Conservation (phyloP, 2,113 vertebrate genomes). For the Procapra przewalskii region DNA sequence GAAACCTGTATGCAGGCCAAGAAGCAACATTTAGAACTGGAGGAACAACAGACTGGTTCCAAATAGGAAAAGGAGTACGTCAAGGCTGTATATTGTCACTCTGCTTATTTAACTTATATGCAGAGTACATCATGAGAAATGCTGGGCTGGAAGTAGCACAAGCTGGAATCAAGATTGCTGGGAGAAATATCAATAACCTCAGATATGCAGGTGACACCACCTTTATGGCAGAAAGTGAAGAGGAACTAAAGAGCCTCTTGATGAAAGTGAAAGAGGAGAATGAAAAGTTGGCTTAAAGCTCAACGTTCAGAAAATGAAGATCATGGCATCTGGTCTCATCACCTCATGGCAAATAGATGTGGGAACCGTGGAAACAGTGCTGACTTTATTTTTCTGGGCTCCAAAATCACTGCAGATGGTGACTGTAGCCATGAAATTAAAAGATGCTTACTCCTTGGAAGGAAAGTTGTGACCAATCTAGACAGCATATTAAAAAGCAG, state of each 20-base stretch:
- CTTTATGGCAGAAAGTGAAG: not conserved
- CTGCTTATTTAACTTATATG: not conserved
- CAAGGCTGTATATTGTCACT: not conserved
- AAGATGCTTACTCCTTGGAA: not conserved
- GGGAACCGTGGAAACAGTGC: not conserved
- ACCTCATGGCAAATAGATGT: not conserved
- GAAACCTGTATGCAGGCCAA: not conserved
- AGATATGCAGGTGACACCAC: not conserved
- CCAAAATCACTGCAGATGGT: not conserved
- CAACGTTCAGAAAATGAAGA: not conserved
- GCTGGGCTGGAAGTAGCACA: not conserved
- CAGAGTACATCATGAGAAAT: not conserved
- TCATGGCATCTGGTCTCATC: not conserved
- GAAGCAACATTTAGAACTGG: not conserved
- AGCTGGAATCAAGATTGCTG: not conserved
- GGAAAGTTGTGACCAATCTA: not conserved
- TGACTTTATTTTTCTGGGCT: not conserved
- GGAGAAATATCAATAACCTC: not conserved
- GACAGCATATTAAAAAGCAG: not conserved
- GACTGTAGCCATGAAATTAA: not conserved
- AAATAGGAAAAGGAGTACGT: not conserved
- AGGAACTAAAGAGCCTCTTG: not conserved
- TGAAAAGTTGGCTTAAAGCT: not conserved
- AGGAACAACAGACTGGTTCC: not conserved
- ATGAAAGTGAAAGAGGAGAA: not conserved